Evolutionary conservation across 2,113 vertebrate species (phyloP).

Genomic region (Alectura lathami): DNA sequence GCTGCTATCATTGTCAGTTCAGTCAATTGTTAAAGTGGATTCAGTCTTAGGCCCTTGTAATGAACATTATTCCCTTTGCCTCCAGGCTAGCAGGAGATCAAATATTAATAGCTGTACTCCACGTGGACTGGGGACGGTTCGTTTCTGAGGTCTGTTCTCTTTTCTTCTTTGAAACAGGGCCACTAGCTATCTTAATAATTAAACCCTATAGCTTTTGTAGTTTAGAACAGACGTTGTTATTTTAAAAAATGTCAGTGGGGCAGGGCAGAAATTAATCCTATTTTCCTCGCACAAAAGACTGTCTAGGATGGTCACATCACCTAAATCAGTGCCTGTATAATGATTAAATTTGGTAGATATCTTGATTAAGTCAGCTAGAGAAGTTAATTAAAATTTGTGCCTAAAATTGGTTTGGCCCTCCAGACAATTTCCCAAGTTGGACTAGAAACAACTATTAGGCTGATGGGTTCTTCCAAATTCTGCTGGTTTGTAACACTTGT

Average conservation of each 20-base stretch:
- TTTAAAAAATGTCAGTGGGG: constrained; percentile 54
- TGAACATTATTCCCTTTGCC: constrained; percentile 60
- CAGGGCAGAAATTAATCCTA: constrained; percentile 38
- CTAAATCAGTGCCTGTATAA: not conserved
- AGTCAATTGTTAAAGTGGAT: not conserved
- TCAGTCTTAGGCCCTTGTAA: constrained; percentile 14
- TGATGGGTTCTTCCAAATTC: not conserved
- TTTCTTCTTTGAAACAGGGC: constrained; percentile 50
- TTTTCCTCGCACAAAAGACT: not conserved
- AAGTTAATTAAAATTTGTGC: constrained; percentile 58
- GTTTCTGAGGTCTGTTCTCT: constrained; percentile 36
- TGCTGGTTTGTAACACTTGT: fast-evolving
- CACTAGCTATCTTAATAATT: constrained; percentile 60
- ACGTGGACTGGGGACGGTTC: not conserved
- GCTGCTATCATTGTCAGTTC: not conserved
- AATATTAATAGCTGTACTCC: constrained; percentile 63
- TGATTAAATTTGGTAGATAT: constrained; percentile 37
- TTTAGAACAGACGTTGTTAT: constrained; percentile 42
- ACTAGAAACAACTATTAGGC: not conserved
- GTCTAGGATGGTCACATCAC: not conserved
- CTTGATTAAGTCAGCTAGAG: constrained; percentile 60
- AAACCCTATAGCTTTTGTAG: constrained; percentile 48
- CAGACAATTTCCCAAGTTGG: not conserved
- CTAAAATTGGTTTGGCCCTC: constrained; percentile 44
- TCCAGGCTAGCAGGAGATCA: constrained; percentile 52